A percentile compares a stretch with the other conserved stretches of the same genome.
Evolutionary conservation across 2,888 invertebrate species (phyloP).

Genomic region (Quadroppia sp.): DNA sequence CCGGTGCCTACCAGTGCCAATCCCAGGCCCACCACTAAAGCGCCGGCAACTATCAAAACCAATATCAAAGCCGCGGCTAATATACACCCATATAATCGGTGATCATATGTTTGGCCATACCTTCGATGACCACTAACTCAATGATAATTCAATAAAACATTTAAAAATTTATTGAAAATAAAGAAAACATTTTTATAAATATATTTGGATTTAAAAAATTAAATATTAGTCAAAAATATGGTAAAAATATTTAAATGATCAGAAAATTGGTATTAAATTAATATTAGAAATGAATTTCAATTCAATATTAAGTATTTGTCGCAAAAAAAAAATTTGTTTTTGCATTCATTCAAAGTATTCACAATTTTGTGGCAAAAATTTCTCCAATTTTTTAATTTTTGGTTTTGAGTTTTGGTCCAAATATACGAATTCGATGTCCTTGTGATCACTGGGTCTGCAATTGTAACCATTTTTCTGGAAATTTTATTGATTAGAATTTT

Average conservation of each 20-base stretch:
- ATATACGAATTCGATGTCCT: constrained; percentile 21
- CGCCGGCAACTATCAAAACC: constrained; percentile 83
- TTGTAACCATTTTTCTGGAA: background rate
- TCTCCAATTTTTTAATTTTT: constrained; percentile 5
- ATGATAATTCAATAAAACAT: too few relatives aligned
- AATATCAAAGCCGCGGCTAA: constrained; percentile 84
- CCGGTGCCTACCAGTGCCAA: constrained; percentile 39
- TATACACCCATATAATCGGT: constrained; percentile 69
- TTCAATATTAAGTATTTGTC: too few relatives aligned
- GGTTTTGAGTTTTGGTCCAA: constrained; percentile 16
- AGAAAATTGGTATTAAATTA: too few relatives aligned
- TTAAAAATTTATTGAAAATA: too few relatives aligned
- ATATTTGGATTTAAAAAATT: background rate
- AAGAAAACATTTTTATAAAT: too few relatives aligned
- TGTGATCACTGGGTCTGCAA: constrained; percentile 21
- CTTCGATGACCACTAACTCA: background rate
- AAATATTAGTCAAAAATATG: background rate
- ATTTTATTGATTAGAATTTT: background rate
- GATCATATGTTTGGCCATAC: background rate
- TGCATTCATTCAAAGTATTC: background rate
- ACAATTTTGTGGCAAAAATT: constrained; percentile 25
- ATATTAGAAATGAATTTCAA: too few relatives aligned
- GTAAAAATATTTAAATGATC: too few relatives aligned
- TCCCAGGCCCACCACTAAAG: constrained; percentile 58
- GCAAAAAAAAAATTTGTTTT: background rate